Evolutionary conservation across 2,797 vertebrate genomes (phyloP), one percentile per base, ranked within the genome.

Genomic region (Xyrichtys novacula): DNA sequence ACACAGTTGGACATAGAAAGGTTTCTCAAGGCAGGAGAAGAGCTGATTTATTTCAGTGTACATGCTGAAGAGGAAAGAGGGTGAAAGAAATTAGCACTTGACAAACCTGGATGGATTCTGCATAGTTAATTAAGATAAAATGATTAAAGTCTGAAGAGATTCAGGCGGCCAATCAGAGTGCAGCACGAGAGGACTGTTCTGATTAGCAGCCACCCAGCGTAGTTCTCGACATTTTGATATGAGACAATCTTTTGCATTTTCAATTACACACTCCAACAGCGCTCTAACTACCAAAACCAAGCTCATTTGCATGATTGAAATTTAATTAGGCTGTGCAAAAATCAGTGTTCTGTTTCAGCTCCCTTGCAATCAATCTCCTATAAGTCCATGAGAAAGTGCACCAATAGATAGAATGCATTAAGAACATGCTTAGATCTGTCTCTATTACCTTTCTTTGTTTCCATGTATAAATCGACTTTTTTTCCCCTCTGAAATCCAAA

Each of bases 261-360:
- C 93, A 95, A 95, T 95, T 95, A 95, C 92, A 94, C 92, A 94
- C 92, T 92, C 90, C 90, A 94, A 91, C 92, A 92, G 84, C 83
- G 89, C 90, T 85, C 89, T 94, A 94, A 94, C 92, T 94, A 92
- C 91, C 88, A 92, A 89, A 93, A 92, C 88, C 84, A 81, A 88
- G 85, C 90, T 93, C 88, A 94, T 94, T 92, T 94, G 91, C 92
- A 94, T 93, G 93, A 94, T 92, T 93, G 93, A 93, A 94, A 92
- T 93, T 93, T 93, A 94, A 94, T 94, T 92, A 94, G 80, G 64
- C 78, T 73, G 73, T 80, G 74, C 88, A 86, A 89, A 91, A 90
- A 92, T 44, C 83, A 85, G 57, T 70, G 85, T 76, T 65, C 85
- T 88, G 85, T 88, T 82, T 65, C 73, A 70, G 22, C 25, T 20